These are phyloP conservation scores for Scortum barcoo DNA, from an alignment of 2,113 vertebrate species.

Conservation along the genomic window DNA sequence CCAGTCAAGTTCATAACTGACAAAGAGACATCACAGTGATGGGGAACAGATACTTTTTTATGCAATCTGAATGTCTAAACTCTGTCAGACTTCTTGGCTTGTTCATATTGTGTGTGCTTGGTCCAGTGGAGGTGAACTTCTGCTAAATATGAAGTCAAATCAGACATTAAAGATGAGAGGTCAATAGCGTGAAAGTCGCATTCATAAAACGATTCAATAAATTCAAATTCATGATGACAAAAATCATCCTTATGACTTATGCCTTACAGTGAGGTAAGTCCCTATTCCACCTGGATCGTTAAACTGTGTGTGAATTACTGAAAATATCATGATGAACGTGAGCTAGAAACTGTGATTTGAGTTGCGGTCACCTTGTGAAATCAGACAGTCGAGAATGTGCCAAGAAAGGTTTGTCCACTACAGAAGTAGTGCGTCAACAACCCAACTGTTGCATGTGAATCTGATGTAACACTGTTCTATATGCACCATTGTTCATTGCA, in stretches of 20 bases:
- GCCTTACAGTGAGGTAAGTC: not conserved
- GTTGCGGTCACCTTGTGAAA: not conserved
- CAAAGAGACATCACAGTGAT: slow-evolving; percentile 69
- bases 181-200: slow-evolving; percentile 4
- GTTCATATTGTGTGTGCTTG: not conserved
- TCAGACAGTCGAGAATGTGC: not conserved
- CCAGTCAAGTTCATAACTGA: slow-evolving; percentile 46
- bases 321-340: not conserved
- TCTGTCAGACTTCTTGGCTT: slow-evolving; percentile 52
- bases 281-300: not conserved
- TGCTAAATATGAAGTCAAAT: slow-evolving; percentile 7
- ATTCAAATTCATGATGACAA: slow-evolving; percentile 4
- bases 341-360: not conserved
- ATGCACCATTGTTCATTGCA: slow-evolving; percentile 7
- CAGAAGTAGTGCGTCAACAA: slow-evolving; percentile 1
- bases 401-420: slow-evolving; percentile 26
- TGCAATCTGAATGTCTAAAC: slow-evolving; percentile 32
- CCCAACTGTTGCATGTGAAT: slow-evolving; percentile 13
- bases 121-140: slow-evolving; percentile 21
- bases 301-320: not conserved
- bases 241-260: not conserved
- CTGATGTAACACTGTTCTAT: not conserved
- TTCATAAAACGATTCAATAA: slow-evolving; percentile 19
- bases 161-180: not conserved
- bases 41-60: slow-evolving; percentile 39